A percentile compares a stretch with the other conserved stretches of the same genome.
Evolutionary conservation across 2,888 invertebrate genomes (phyloP).

Genomic region (Spodoptera picta): DNA sequence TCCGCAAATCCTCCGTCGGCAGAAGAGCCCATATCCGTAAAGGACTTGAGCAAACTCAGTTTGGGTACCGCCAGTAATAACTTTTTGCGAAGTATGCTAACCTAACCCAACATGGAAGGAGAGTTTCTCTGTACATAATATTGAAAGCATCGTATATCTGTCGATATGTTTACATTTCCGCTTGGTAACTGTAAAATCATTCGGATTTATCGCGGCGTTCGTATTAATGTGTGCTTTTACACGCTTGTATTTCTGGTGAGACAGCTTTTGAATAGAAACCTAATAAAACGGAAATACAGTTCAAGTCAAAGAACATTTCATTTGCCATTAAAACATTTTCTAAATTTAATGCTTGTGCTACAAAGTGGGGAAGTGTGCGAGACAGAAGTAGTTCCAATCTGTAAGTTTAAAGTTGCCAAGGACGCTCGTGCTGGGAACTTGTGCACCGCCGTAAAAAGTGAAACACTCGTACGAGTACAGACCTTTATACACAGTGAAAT

Average conservation of each 20-base stretch:
- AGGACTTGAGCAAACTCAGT: constrained; percentile 76
- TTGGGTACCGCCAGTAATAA: constrained; percentile 69
- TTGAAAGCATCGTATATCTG: constrained; percentile 50
- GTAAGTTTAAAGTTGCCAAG: constrained; percentile 26
- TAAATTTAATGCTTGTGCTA: constrained; percentile 26
- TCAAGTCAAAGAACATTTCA: constrained; percentile 12
- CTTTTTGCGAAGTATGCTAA: constrained; percentile 67
- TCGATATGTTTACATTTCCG: constrained; percentile 55
- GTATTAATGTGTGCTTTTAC: constrained; percentile 38
- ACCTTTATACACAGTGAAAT: constrained; percentile 27
- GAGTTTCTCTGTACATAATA: constrained; percentile 53
- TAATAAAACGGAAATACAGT: constrained; percentile 27
- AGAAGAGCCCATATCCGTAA: constrained; percentile 67
- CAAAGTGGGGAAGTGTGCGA: constrained; percentile 20
- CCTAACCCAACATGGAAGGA: constrained; percentile 58
- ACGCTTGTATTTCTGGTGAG: constrained; percentile 21
- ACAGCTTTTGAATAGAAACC: constrained; percentile 34
- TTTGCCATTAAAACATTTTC: constrained; percentile 32
- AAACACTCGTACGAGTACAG: constrained; percentile 30
- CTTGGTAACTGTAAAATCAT: constrained; percentile 60
- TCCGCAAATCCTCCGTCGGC: constrained; percentile 71
- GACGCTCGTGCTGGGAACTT: neutral
- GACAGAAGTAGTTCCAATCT: constrained; percentile 20
- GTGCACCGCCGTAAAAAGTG: constrained; percentile 27
- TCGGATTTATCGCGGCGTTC: constrained; percentile 39